phyloP scores from a whole-genome alignment of 1,140 invertebrate species.

The Drosophila nigrodunni region DNA sequence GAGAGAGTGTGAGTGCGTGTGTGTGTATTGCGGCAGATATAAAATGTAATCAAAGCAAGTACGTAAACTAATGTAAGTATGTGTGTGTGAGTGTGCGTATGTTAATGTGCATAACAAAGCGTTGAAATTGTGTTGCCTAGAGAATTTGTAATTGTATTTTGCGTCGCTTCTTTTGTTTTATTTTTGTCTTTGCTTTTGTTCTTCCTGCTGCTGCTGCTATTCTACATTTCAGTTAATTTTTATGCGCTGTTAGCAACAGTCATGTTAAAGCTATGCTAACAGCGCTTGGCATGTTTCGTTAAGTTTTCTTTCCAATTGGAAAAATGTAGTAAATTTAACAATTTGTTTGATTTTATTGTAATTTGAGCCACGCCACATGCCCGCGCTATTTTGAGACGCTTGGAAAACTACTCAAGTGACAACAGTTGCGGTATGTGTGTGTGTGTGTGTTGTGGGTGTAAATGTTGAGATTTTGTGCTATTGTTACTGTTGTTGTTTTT shows the following conservation, averaged over 20 bases:
- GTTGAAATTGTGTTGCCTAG: constrained; percentile 62
- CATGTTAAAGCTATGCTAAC: no score
- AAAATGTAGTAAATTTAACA: no score
- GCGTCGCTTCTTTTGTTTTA: constrained; percentile 42
- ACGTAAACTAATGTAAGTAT: neutral
- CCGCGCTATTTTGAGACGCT: constrained; percentile 12
- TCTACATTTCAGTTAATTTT: constrained; percentile 6
- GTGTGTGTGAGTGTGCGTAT: constrained; percentile 18
- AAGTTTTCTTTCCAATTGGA: neutral
- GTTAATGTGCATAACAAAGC: constrained; percentile 64
- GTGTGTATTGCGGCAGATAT: neutral
- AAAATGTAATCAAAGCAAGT: constrained; percentile 28
- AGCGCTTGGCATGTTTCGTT: neutral
- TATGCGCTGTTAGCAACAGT: neutral
- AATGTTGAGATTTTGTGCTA: constrained; percentile 29
- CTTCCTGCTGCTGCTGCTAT: neutral
- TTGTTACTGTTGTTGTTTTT: constrained; percentile 37
- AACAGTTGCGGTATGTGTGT: constrained; percentile 1
- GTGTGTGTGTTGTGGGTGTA: constrained; percentile 9
- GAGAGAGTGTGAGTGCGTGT: neutral
- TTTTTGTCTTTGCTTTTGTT: neutral
- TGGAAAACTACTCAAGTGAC: constrained; percentile 40
- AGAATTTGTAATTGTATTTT: constrained; percentile 71
- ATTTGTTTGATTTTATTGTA: neutral
- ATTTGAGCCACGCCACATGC: neutral